Base-by-base conservation (phyloP, 2,113 vertebrate species). In the Mustelus asterias region DNA sequence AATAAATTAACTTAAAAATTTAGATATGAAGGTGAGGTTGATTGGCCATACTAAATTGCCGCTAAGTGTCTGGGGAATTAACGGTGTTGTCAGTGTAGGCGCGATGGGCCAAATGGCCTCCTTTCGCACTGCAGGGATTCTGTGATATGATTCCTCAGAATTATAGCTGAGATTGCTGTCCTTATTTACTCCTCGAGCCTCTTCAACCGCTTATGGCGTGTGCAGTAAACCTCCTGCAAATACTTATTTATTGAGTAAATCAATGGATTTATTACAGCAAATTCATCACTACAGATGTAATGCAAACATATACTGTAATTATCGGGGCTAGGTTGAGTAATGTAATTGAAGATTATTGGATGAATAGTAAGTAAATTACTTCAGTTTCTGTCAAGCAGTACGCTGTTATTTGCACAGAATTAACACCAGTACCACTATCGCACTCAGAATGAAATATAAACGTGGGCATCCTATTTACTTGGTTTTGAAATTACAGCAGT, bases 301-400 rank as follows among this genome's bases (percentile, higher is more conserved):
- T 76, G 94, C 94, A 76, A 95, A 95, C 7, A 0, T 54, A 70
- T 95, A 72, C 67, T 95, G 48, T 76, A 76, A 95, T 95, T 95
- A 95, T 95, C 44, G 6, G 63, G n/a, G n/a, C 69, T 54, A 72
- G 67, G 44, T 54, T 54, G 41, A 48, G 24, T 44, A 54, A 11
- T 44, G 94, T 95, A 72, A 95, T 18, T 95, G 69, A 95, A 72
- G 94, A 72, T 95, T 72, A 95, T 93, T 93, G 89, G 33, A 65
- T 67, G 89, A 95, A 69, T 72, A 37, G 11, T 60, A 90, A 60
- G 33, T 90, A 4, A 60, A 70, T 95, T 72, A 95, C 69, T 72
- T 76, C 67, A 95, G 41, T 20, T 48, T 48, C 67, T 72, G 94
- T 29, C 94, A 48, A 95, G 69, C 24, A 95, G 67, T 13, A 48